Evolutionary conservation across 2,113 vertebrate species (phyloP), one percentile per base, ranked within the genome.

Genomic region (Hippoglossus stenolepis): DNA sequence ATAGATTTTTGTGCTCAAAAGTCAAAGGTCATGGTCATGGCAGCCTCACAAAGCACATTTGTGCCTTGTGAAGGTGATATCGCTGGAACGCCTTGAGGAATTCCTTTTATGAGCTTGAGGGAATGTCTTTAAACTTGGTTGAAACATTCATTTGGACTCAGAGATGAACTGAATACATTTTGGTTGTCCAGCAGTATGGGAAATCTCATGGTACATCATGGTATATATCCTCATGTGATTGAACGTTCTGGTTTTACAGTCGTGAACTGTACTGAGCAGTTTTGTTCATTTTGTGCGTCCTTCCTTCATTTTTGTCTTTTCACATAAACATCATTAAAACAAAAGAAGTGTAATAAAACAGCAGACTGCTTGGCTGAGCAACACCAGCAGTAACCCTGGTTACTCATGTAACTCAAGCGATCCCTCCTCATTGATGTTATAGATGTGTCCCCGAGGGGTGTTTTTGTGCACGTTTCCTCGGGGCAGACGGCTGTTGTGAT

Each of bases 371-470:
- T 17, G 45, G 78, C 57, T 54, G 67, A 84, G 61, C 54, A 85
- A 65, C 79, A 77, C 73, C 82, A 80, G 8, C 15, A 13, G 38
- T 78, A 72, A 83, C 85, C 70, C 78, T 71, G 83, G 81, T 80
- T 77, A 57, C 84, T 84, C 60, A 66, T 75, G 80, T 81, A 83
- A 67, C 64, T 57, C 58, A 45, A 69, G 66, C 79, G 60, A 63
- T 81, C 80, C 74, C 47, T 87, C 82, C 62, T 77, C 69, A 73
- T 77, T 77, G 74, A 80, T 80, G 77, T 84, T 81, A 87, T 85
- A 56, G 69, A 80, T 83, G 70, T 85, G 85, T 88, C 90, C 83
- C 87, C 81, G 86, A 78, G 54, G 72, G 58, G 38, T 38, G 68
- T 75, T 74, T 73, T 70, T 62, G 2, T 15, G 13, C 57, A 49